These are phyloP conservation scores for Drosophila sucinea DNA, from an alignment of 1,140 invertebrate species.

Conservation along the genomic window DNA sequence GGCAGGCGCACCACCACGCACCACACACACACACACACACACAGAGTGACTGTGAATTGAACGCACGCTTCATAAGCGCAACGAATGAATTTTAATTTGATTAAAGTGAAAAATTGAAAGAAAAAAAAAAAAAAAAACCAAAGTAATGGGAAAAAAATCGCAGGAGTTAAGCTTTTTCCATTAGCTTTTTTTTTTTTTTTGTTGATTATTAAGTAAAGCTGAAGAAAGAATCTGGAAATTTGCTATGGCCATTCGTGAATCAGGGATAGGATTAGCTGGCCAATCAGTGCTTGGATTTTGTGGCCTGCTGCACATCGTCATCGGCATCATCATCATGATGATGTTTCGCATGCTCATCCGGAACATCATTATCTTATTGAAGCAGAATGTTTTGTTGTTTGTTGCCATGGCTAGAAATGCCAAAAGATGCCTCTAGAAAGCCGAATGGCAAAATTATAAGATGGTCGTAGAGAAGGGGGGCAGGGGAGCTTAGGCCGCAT, in stretches of 20 bases:
- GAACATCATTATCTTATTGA: not conserved
- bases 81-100: constrained; percentile 82
- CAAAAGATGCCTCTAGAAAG: constrained; percentile 18
- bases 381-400: not conserved
- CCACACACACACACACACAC: too few species aligned
- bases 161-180: constrained; percentile 41
- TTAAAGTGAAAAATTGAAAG: constrained; percentile 82
- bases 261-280: constrained; percentile 63
- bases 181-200: constrained; percentile 24
- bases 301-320: constrained; percentile 55
- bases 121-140: too few species aligned
- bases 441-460: constrained; percentile 35
- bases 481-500: constrained; percentile 63
- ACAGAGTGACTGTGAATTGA: constrained; percentile 14
- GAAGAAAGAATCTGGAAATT: constrained; percentile 12
- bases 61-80: constrained; percentile 77
- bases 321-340: not conserved
- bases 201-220: constrained; percentile 46
- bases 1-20: not conserved
- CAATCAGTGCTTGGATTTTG: constrained; percentile 68
- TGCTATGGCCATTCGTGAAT: constrained; percentile 24
- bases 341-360: not conserved
- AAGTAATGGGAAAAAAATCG: constrained; percentile 20
- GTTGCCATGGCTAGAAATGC: constrained; percentile 70
- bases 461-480: constrained; percentile 7